phyloP scores from a whole-genome alignment of 2,888 invertebrate species.

The Drosophila diplacantha region DNA sequence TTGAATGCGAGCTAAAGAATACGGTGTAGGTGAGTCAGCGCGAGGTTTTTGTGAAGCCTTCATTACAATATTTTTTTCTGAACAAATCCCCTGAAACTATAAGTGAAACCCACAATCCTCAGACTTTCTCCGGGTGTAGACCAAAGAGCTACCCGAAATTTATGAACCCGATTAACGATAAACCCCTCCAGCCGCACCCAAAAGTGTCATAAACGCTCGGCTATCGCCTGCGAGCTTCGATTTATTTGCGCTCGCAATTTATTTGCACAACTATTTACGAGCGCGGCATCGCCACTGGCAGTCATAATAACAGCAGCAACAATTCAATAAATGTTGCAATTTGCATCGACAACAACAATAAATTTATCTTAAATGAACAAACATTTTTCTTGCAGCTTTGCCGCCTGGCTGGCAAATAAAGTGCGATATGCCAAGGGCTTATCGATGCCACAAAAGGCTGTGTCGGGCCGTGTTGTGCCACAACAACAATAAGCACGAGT shows the following conservation, averaged over 20 bases:
- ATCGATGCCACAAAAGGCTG: conserved; percentile 64
- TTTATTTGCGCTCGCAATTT: conserved; percentile 60
- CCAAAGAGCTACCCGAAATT: conserved; percentile 44
- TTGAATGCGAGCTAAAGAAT: no score
- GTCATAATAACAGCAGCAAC: conserved; percentile 41
- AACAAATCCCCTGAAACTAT: not conserved
- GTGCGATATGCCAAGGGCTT: conserved; percentile 61
- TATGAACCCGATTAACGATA: conserved; percentile 60
- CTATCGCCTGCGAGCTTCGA: conserved; percentile 53
- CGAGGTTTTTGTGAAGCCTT: no score
- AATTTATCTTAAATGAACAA: conserved; percentile 72
- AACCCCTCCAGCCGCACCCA: conserved; percentile 6
- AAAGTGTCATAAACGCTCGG: conserved; percentile 49
- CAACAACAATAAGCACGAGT: conserved; percentile 29
- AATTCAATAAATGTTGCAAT: conserved; percentile 70
- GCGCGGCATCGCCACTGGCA: conserved; percentile 16
- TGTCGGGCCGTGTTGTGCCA: conserved; percentile 10
- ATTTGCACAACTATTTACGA: conserved; percentile 68
- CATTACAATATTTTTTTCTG: no score
- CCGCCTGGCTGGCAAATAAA: conserved; percentile 56
- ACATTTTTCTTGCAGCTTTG: conserved; percentile 66
- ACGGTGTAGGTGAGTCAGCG: no score
- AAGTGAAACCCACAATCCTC: not conserved
- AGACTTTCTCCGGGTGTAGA: conserved; percentile 3
- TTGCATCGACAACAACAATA: conserved; percentile 69